Conservation (phyloP, 2,113 vertebrate genomes). For the Misgurnus anguillicaudatus region DNA sequence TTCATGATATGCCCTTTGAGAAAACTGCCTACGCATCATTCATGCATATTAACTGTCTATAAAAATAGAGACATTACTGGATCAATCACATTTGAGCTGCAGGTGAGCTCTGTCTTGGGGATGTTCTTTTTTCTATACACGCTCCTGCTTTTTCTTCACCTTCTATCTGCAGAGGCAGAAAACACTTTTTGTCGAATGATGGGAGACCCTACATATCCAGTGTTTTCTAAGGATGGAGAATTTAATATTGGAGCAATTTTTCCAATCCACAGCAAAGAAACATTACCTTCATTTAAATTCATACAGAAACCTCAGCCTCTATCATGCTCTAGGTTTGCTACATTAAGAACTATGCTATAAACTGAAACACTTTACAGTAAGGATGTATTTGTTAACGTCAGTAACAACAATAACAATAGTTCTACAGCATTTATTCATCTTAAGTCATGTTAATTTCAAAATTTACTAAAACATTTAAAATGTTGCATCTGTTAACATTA, state of each 20-base stretch:
- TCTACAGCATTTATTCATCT: too few species aligned
- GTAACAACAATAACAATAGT: neutral
- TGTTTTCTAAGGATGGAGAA: too few species aligned
- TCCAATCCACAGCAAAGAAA: neutral
- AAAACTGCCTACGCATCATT: neutral
- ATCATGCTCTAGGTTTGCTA: too few species aligned
- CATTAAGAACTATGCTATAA: too few species aligned
- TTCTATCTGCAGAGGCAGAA: neutral
- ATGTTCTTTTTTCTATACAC: neutral
- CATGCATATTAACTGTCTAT: neutral
- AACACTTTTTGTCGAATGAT: too few species aligned
- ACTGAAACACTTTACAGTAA: too few species aligned
- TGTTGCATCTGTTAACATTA: too few species aligned
- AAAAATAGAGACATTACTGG: neutral
- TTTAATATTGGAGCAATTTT: conserved; percentile 10
- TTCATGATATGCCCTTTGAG: neutral
- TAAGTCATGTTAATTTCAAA: too few species aligned
- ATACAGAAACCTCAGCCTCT: neutral
- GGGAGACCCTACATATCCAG: too few species aligned
- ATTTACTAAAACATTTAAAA: too few species aligned
- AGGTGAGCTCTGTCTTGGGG: neutral
- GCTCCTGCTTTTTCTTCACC: neutral
- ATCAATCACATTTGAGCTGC: too few species aligned
- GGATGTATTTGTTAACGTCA: neutral
- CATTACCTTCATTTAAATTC: conserved; percentile 12